These are phyloP conservation scores for Abramis brama DNA, from an alignment of 2,113 vertebrate species.

Conservation along the genomic window DNA sequence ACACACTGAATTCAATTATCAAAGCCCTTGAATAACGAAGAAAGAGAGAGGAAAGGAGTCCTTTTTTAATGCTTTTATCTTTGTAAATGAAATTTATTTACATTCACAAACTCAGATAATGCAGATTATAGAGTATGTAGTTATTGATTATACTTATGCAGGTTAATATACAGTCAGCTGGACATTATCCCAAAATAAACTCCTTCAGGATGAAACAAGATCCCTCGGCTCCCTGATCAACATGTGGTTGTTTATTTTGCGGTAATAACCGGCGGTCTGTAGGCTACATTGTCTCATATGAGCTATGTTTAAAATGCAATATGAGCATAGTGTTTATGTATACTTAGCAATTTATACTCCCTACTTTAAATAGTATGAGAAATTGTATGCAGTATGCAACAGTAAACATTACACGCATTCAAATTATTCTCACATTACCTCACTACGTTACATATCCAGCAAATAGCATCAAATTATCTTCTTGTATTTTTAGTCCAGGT, in stretches of 20 bases:
- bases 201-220: background rate
- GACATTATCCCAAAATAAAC: conserved; percentile 15
- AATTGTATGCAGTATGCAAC: background rate
- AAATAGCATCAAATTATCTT: too few relatives aligned
- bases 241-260: conserved; percentile 1
- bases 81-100: background rate
- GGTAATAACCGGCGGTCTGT: background rate
- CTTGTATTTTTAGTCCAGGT: background rate
- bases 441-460: background rate
- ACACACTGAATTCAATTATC: conserved; percentile 33
- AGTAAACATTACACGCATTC: background rate
- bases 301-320: background rate
- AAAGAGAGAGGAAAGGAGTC: background rate
- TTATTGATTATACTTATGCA: background rate
- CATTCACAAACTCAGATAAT: background rate
- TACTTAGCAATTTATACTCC: background rate
- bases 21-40: conserved; percentile 3
- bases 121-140: background rate
- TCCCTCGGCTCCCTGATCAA: background rate
- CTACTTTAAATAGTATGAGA: background rate
- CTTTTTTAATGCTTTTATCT: background rate
- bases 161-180: background rate
- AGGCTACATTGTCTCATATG: background rate
- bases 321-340: background rate
- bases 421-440: background rate